phyloP scores from a whole-genome alignment of 2,888 invertebrate genomes.

The Synergus japonicus region DNA sequence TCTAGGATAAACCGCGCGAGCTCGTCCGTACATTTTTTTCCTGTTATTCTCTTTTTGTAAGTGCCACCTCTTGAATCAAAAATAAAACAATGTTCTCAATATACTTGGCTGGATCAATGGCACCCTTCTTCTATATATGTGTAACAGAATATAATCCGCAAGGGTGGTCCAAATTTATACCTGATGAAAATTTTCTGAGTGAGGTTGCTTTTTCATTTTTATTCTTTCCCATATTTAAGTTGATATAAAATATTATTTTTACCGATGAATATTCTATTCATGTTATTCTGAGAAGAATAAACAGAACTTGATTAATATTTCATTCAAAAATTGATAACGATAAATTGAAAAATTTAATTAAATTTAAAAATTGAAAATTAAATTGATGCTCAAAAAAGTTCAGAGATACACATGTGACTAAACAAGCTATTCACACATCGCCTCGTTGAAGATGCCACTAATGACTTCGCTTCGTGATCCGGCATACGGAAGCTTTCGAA shows the following conservation, averaged over 20 bases:
- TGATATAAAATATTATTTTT: no score
- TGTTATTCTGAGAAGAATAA: no score
- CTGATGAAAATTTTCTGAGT: background rate
- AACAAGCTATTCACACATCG: constrained; percentile 25
- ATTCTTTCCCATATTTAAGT: no score
- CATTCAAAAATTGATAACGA: no score
- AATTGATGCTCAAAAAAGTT: background rate
- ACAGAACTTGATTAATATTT: no score
- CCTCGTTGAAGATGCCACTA: background rate
- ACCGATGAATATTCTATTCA: no score
- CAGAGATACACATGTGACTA: background rate
- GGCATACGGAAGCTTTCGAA: constrained; percentile 37
- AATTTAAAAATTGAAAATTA: background rate
- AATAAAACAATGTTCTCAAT: constrained; percentile 40
- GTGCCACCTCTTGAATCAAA: constrained; percentile 37
- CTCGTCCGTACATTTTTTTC: constrained; percentile 34
- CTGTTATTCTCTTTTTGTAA: constrained; percentile 40
- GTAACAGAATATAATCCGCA: background rate
- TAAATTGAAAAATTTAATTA: background rate
- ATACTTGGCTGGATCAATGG: constrained; percentile 6
- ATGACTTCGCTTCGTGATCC: constrained; percentile 12
- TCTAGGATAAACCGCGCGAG: constrained; percentile 30
- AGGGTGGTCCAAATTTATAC: no score
- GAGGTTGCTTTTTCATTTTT: no score
- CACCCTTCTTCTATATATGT: background rate